Conservation (phyloP, 2,888 invertebrate species). For the Thymelicus acteon region DNA sequence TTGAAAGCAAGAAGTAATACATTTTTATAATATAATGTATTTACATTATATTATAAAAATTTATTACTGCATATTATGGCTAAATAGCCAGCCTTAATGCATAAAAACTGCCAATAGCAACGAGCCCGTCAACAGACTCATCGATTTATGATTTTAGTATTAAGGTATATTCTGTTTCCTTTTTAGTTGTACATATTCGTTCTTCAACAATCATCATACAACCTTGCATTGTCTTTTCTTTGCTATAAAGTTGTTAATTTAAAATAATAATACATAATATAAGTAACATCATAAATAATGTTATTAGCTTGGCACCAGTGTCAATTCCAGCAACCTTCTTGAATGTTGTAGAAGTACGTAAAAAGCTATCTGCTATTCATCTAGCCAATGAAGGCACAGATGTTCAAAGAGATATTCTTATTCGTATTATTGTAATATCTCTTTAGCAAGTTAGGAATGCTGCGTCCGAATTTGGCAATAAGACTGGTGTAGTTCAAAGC, state of each 20-base stretch:
- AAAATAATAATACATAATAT: neutral
- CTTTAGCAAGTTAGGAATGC: conserved; percentile 25
- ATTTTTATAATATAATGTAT: no score
- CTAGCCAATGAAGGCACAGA: conserved; percentile 16
- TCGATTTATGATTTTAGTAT: conserved; percentile 4
- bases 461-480: conserved; percentile 54
- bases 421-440: conserved; percentile 15
- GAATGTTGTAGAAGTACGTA: neutral
- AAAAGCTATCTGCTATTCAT: conserved; percentile 20
- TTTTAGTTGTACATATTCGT: conserved; percentile 2
- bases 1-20: no score
- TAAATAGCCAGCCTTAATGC: neutral
- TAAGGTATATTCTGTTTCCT: conserved; percentile 14
- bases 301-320: conserved; percentile 6
- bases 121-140: neutral
- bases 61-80: no score
- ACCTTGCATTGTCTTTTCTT: conserved; percentile 17
- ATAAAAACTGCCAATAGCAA: neutral
- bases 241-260: neutral
- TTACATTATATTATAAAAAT: no score
- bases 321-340: neutral
- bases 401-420: conserved; percentile 19
- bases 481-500: conserved; percentile 54
- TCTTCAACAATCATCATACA: neutral
- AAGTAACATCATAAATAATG: neutral